Evolutionary conservation across 2,113 vertebrate genomes (phyloP).

Genomic region (Camarhynchus parvulus): DNA sequence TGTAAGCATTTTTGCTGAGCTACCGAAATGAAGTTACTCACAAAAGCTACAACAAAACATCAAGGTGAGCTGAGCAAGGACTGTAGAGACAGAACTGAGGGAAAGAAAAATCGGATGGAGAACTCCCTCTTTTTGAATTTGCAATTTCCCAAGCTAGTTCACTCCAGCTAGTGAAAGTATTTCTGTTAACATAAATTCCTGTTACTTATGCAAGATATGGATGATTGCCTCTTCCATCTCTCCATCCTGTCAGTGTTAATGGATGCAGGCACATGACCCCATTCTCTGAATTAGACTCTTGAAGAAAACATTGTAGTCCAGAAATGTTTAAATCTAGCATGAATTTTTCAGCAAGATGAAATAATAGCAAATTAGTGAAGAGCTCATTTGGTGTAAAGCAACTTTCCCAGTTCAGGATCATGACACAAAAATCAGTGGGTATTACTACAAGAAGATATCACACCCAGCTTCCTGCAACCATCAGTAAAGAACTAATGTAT

Average conservation of each 20-base stretch:
- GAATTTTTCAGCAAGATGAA: background rate
- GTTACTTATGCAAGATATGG: background rate
- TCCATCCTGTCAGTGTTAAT: background rate
- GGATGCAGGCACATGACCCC: background rate
- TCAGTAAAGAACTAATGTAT: background rate
- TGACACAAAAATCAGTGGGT: background rate
- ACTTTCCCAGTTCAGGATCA: background rate
- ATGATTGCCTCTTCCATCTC: background rate
- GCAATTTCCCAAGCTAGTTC: background rate
- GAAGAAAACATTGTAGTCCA: background rate
- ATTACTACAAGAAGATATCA: background rate
- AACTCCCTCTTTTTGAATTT: background rate
- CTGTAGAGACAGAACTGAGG: background rate
- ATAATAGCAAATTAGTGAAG: background rate
- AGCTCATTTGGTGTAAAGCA: background rate
- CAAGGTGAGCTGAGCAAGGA: background rate
- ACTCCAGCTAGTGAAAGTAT: background rate
- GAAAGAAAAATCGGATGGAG: background rate
- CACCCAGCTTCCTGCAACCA: background rate
- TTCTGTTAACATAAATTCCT: background rate
- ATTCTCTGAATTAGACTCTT: background rate
- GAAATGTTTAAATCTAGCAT: background rate
- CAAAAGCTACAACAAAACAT: background rate
- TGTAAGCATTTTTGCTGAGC: conserved; percentile 37
- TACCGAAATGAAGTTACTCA: background rate